Evolutionary conservation across 2,888 invertebrate species (phyloP).

Genomic region (Operophtera brumata): DNA sequence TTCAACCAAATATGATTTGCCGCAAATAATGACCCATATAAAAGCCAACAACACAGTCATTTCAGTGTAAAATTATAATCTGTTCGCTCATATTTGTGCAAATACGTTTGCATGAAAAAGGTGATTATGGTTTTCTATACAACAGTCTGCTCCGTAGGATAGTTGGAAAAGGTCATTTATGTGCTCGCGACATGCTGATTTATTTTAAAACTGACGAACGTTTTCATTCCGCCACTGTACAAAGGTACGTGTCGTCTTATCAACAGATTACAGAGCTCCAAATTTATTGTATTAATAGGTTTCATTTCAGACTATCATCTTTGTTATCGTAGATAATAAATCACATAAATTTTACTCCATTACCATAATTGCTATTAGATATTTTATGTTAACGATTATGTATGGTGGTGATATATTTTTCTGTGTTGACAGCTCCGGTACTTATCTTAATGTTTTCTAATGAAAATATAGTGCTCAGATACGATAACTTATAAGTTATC

Average conservation of each 20-base stretch:
- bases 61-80: too few species aligned
- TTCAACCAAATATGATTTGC: too few species aligned
- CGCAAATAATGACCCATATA: too few species aligned
- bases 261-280: not conserved
- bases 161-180: too few species aligned
- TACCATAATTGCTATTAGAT: conserved; percentile 45
- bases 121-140: too few species aligned
- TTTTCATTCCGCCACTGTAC: too few species aligned
- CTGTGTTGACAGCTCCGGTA: conserved; percentile 40
- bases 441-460: conserved; percentile 34
- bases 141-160: too few species aligned
- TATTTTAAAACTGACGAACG: too few species aligned
- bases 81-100: too few species aligned
- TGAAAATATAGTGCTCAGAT: conserved; percentile 37
- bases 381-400: conserved; percentile 45
- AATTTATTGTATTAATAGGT: not conserved
- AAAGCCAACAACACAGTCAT: too few species aligned
- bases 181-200: too few species aligned
- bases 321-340: conserved; percentile 42
- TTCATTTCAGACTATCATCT: conserved; percentile 34
- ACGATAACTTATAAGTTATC: conserved; percentile 13
- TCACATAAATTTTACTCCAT: conserved; percentile 46
- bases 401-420: conserved; percentile 39
- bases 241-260: not conserved
- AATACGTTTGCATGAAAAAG: too few species aligned